Percentiles rank a stretch among this genome's conserved stretches.
phyloP scores from a whole-genome alignment of 2,888 invertebrate species.

The Plebejus melissa region DNA sequence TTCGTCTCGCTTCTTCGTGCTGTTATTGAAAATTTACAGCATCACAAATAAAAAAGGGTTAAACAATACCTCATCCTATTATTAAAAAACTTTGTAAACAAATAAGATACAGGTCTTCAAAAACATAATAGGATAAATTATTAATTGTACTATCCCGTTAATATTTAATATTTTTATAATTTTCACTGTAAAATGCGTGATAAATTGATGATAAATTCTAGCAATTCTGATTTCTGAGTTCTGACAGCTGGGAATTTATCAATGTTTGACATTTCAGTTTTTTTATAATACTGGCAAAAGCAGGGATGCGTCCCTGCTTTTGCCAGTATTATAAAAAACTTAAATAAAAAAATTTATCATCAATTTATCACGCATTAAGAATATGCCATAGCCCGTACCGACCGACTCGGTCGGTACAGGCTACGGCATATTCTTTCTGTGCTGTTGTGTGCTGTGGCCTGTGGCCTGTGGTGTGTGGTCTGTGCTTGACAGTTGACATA shows the following conservation, averaged over 20 bases:
- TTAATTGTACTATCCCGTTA: not conserved
- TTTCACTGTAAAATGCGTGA: not conserved
- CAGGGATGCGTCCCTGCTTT: too few relatives aligned
- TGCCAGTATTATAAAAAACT: too few relatives aligned
- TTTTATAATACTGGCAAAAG: too few relatives aligned
- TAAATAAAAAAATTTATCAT: too few relatives aligned
- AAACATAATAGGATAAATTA: constrained; percentile 1
- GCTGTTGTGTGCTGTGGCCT: too few relatives aligned
- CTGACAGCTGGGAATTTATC: too few relatives aligned
- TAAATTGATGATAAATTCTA: not conserved
- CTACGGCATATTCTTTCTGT: too few relatives aligned
- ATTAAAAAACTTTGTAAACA: not conserved
- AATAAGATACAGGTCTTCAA: not conserved
- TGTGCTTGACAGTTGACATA: not conserved
- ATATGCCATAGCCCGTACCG: too few relatives aligned
- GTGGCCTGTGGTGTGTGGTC: too few relatives aligned
- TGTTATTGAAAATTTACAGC: constrained; percentile 16
- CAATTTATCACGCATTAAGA: too few relatives aligned
- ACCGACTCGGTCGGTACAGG: too few relatives aligned
- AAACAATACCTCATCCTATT: not conserved
- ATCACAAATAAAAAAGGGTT: constrained; percentile 17
- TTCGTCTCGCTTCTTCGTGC: not conserved
- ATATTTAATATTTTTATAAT: not conserved
- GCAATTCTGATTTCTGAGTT: not conserved
- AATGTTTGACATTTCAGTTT: too few relatives aligned